Evolutionary conservation across 2,888 invertebrate species (phyloP).

Genomic region (Pseudococcus jackbeardsleyi): DNA sequence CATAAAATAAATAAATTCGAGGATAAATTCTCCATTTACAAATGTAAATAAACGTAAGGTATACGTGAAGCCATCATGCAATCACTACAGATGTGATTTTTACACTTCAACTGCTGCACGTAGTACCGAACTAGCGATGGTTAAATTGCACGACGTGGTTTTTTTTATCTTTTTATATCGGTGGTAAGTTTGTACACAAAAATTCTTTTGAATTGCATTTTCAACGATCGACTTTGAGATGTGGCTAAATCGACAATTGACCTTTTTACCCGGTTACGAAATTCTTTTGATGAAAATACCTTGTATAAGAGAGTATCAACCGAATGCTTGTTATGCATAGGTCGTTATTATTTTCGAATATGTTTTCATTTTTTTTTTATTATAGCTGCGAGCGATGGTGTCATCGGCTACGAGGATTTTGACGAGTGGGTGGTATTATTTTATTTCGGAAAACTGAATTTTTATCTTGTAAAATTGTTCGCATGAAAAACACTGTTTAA

Average conservation of each 20-base stretch:
- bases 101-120: neutral
- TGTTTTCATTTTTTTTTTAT: neutral
- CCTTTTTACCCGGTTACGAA: neutral
- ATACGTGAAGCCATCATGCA: conserved; percentile 36
- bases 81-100: conserved; percentile 1
- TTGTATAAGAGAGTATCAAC: neutral
- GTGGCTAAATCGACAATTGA: neutral
- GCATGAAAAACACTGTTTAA: too few relatives aligned
- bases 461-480: neutral
- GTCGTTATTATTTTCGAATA: conserved; percentile 6
- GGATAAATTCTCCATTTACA: conserved; percentile 4
- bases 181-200: neutral
- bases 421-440: neutral
- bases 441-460: neutral
- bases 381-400: neutral
- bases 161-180: neutral
- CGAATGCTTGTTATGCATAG: neutral
- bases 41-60: neutral
- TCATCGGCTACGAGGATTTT: neutral
- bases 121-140: neutral
- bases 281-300: neutral
- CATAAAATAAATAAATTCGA: too few relatives aligned
- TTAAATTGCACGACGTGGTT: conserved; percentile 1
- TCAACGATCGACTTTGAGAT: neutral
- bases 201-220: conserved; percentile 26